Conservation (phyloP, 2,113 vertebrate species). For the Phaetusa simplex region DNA sequence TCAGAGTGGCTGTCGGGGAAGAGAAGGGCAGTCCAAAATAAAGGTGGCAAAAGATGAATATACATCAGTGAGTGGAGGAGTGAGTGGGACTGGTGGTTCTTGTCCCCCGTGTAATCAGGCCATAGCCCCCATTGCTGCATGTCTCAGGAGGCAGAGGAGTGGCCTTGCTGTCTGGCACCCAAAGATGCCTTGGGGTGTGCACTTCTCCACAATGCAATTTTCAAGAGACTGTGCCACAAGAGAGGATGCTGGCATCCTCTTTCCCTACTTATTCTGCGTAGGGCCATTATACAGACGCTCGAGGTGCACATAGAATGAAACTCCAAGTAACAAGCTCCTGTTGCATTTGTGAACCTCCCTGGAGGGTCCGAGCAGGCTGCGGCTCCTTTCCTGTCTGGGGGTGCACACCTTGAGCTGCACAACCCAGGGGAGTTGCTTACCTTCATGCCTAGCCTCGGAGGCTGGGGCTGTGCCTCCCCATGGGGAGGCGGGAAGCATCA, state of each 20-base stretch:
- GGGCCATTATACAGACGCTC: neutral
- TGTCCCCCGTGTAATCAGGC: accelerated
- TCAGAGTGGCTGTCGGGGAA: neutral
- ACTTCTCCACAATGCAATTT: neutral
- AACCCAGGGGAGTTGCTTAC: neutral
- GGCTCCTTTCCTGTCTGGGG: neutral
- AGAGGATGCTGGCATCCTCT: neutral
- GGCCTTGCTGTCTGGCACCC: neutral
- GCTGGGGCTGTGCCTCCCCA: neutral
- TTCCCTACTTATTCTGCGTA: neutral
- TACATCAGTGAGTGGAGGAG: neutral
- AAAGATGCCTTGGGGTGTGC: neutral
- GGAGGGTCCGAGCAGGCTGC: neutral
- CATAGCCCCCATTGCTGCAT: neutral
- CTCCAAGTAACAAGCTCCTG: neutral
- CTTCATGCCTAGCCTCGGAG: neutral
- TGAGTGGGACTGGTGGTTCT: neutral
- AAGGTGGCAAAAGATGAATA: neutral
- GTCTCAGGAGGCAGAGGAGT: accelerated
- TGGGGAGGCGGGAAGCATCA: neutral
- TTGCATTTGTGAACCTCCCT: neutral
- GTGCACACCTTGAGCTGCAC: neutral
- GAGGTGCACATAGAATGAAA: neutral
- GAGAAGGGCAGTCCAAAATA: neutral
- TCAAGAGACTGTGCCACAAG: neutral